These are phyloP conservation scores for Globia sparganii DNA, from an alignment of 2,888 invertebrate genomes.

Conservation along the genomic window DNA sequence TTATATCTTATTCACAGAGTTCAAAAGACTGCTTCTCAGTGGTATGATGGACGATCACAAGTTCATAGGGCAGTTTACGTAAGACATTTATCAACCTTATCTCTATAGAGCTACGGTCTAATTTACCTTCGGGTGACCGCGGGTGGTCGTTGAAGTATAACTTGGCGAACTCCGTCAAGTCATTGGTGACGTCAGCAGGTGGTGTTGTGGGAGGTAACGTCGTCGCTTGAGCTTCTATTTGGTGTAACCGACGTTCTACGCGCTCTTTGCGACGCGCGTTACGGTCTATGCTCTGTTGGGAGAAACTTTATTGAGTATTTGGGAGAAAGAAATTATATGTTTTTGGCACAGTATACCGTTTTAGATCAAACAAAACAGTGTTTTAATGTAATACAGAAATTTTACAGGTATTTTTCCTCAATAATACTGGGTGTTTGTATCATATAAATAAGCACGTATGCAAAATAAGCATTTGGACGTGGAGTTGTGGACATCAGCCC, in stretches of 20 bases:
- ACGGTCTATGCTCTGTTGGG: constrained; percentile 89
- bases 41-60: no score
- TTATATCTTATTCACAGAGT: no score
- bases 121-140: constrained; percentile 94
- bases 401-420: no score
- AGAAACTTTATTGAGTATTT: not conserved
- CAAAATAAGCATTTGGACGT: not conserved
- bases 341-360: not conserved
- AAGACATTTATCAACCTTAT: not conserved
- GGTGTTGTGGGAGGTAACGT: constrained; percentile 82
- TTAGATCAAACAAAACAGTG: not conserved
- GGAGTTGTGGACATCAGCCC: not conserved
- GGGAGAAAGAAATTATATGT: not conserved
- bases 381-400: not conserved
- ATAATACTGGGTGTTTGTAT: not conserved
- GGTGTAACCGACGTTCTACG: constrained; percentile 96
- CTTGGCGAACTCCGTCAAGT: constrained; percentile 98
- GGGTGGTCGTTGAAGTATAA: constrained; percentile 97
- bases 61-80: no score
- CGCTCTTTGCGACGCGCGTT: constrained; percentile 95
- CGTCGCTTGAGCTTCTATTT: constrained; percentile 91
- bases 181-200: constrained; percentile 93
- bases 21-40: no score
- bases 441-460: no score
- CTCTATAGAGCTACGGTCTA: rapidly evolving